Evolutionary conservation across 2,113 vertebrate genomes (phyloP), one percentile per base, ranked within the genome.

Genomic region (Tyrannus savana): DNA sequence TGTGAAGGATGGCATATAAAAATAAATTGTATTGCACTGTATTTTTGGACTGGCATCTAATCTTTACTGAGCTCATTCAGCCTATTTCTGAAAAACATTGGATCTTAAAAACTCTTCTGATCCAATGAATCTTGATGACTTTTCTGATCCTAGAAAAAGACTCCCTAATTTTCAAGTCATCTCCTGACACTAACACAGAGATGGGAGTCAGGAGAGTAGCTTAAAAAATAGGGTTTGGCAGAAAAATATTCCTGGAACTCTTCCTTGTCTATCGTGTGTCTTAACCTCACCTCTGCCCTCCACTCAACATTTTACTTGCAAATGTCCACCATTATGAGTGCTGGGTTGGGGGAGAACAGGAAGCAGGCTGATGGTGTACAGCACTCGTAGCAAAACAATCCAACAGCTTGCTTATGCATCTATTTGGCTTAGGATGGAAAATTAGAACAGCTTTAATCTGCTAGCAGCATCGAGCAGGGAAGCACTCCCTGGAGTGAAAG

Each of bases 331-430:
- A 72, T 84, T 84, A 81, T 16, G 94, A 96, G 95, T 55, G 75
- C 92, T 59, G 87, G 23, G 62, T 58, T 18, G 85, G 86, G 89
- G 85, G 91, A 80, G 39, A 90, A 84, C 0, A 5, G 90, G 83
- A 77, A 91, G 89, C 92, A 21, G 50, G 84, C 62, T 92, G 79
- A 85, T 73, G 86, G 86, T 47, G 63, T 33, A 22, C 78, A 10
- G 86, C 68, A 63, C 77, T 81, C 56, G 1, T 73, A 89, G 94
- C 0, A 62, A 97, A 97, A 97, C 96, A 77, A 92, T 92, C 95
- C 91, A 97, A 98, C 98, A 98, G 97, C 98, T 98, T 98, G 98
- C 97, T 98, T 96, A 98, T 98, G 98, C 90, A 84, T 97, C 98
- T 95, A 98, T 98, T 98, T 98, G 98, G 98, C 98, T 98, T 94